Percentiles rank a stretch among this genome's conserved stretches.
Conservation (phyloP, 1,140 invertebrate genomes). For the Myzus persicae region DNA sequence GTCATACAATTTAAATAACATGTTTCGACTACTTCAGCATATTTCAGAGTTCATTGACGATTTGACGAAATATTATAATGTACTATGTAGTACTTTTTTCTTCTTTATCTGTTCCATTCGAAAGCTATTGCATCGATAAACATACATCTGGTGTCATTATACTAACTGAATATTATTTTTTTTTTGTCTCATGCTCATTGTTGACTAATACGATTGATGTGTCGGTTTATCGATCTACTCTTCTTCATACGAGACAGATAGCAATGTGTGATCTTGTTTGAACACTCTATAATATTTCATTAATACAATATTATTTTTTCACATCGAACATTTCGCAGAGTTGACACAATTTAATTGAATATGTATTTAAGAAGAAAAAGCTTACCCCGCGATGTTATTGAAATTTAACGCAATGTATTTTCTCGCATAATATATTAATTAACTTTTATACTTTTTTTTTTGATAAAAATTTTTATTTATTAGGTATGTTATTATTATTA, state of each 20-base stretch:
- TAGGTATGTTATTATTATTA: not conserved
- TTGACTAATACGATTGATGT: not conserved
- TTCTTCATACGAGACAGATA: not conserved
- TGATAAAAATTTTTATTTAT: not conserved
- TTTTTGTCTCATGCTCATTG: not conserved
- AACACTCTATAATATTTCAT: not conserved
- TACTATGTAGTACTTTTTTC: not conserved
- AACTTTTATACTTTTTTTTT: not conserved
- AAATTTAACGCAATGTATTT: not conserved
- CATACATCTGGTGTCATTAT: not conserved
- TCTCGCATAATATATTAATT: not conserved
- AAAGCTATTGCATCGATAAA: not conserved
- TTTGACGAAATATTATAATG: not conserved
- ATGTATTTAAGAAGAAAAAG: not conserved
- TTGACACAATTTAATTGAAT: not conserved
- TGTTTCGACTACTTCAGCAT: not conserved
- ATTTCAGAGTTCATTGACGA: not conserved
- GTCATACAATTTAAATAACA: not conserved
- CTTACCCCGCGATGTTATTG: not conserved
- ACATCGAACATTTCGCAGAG: not conserved
- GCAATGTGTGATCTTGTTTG: not conserved
- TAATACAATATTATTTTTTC: not conserved
- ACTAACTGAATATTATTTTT: not conserved
- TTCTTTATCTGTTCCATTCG: not conserved
- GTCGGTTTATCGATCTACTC: not conserved